Conservation (phyloP, 2,888 invertebrate genomes). For the Leucozona laternaria region DNA sequence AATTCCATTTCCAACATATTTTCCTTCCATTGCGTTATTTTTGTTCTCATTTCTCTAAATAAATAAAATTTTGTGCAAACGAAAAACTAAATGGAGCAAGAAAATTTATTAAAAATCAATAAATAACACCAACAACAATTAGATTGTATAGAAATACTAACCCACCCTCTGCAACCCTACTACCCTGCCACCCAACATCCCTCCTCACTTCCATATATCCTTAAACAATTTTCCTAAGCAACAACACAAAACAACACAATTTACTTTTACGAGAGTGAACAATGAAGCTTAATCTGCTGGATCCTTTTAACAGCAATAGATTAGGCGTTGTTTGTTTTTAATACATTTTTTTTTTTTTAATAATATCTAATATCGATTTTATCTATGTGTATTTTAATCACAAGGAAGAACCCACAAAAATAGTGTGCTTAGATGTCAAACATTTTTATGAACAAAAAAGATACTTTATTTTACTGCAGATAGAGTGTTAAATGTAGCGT, state of each 20-base stretch:
- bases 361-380: slow-evolving; percentile 58
- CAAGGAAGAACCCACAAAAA: slow-evolving; percentile 17
- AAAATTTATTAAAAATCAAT: slow-evolving; percentile 78
- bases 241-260: slow-evolving; percentile 64
- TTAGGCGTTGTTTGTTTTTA: slow-evolving; percentile 47
- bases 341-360: slow-evolving; percentile 31
- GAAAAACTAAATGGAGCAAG: slow-evolving; percentile 82
- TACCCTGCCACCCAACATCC: not conserved
- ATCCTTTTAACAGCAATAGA: slow-evolving; percentile 70
- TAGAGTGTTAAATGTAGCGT: slow-evolving; percentile 50
- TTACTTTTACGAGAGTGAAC: slow-evolving; percentile 72
- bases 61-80: slow-evolving; percentile 77
- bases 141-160: slow-evolving; percentile 1
- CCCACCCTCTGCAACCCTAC: no score
- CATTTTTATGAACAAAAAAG: not conserved
- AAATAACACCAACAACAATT: slow-evolving; percentile 60
- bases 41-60: slow-evolving; percentile 2
- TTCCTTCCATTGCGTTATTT: slow-evolving; percentile 75
- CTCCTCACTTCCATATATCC: not conserved
- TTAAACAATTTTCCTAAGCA: slow-evolving; percentile 17
- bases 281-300: slow-evolving; percentile 68
- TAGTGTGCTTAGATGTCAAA: slow-evolving; percentile 4
- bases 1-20: slow-evolving; percentile 45
- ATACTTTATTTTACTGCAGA: slow-evolving; percentile 33
- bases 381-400: slow-evolving; percentile 33